Conservation (phyloP, 92 coral and sea anemone genomes). For the Bergia sp. region DNA sequence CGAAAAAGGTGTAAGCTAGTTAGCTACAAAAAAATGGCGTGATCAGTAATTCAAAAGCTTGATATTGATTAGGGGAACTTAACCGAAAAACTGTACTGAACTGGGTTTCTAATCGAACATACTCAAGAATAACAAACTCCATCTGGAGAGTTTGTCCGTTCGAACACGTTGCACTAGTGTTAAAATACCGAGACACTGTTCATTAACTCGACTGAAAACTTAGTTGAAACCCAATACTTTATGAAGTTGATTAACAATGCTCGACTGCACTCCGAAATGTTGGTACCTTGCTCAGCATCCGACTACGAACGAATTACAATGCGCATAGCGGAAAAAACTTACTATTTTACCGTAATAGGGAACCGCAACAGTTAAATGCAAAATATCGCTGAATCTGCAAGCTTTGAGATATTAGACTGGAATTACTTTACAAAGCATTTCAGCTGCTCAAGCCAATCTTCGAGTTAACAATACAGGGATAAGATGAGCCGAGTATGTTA, state of each 20-base stretch:
- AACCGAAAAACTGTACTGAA: neutral
- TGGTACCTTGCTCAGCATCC: neutral
- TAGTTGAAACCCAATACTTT: constrained; percentile 37
- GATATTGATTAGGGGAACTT: neutral
- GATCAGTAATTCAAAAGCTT: constrained; percentile 19
- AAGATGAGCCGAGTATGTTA: neutral
- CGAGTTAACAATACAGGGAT: neutral
- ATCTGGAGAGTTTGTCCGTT: neutral
- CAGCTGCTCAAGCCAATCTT: constrained; percentile 27
- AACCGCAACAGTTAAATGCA: neutral
- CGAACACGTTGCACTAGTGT: neutral
- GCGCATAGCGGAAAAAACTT: neutral
- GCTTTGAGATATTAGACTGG: neutral
- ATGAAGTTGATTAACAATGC: neutral
- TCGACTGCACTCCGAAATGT: constrained; percentile 11
- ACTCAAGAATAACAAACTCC: neutral
- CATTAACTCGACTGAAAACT: neutral
- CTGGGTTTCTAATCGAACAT: neutral
- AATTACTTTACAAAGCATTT: constrained; percentile 8
- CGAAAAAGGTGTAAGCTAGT: neutral
- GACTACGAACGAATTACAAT: neutral
- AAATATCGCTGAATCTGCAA: neutral
- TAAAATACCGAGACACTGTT: neutral
- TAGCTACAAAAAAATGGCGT: neutral
- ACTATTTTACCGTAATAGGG: neutral